Evolutionary conservation across 2,797 vertebrate species (phyloP).

Genomic region (Calcarius lapponicus): DNA sequence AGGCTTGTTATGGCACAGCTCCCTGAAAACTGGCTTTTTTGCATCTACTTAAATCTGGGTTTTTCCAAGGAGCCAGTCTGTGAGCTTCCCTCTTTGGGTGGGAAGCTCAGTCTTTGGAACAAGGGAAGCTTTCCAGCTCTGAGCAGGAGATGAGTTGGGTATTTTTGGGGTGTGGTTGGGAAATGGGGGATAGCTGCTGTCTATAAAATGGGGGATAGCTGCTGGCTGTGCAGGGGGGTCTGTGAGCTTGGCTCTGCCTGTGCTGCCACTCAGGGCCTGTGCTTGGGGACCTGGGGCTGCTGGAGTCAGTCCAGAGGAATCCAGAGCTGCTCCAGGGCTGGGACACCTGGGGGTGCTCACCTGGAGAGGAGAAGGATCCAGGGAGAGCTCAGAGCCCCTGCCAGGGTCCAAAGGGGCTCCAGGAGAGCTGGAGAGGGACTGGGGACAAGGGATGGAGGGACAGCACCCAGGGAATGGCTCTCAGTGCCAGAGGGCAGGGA

Average conservation of each 20-base stretch:
- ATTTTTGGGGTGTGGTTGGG: not conserved
- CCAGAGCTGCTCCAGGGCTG: not conserved
- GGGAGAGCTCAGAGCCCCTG: not conserved
- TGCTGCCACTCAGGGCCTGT: fast-evolving
- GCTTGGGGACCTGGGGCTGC: not conserved
- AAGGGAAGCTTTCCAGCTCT: not conserved
- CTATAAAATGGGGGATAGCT: too few species aligned
- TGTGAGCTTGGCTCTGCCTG: not conserved
- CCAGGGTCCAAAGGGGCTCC: not conserved
- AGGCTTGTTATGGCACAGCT: not conserved
- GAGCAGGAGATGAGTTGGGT: not conserved
- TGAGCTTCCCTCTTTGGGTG: not conserved
- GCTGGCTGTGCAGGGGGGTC: not conserved
- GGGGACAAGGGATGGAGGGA: not conserved
- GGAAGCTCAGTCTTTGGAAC: not conserved
- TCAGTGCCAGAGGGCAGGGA: too few species aligned
- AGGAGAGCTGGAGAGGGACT: not conserved
- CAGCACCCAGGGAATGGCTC: too few species aligned
- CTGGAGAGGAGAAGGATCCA: not conserved
- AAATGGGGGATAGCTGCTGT: not conserved
- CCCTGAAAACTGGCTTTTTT: not conserved
- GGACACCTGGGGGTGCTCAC: not conserved
- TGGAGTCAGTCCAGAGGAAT: not conserved
- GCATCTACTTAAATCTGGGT: not conserved
- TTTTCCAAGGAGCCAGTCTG: not conserved